These are phyloP conservation scores for Anarhynchus alexandrinus DNA, from an alignment of 2,113 vertebrate genomes.

Conservation along the genomic window DNA sequence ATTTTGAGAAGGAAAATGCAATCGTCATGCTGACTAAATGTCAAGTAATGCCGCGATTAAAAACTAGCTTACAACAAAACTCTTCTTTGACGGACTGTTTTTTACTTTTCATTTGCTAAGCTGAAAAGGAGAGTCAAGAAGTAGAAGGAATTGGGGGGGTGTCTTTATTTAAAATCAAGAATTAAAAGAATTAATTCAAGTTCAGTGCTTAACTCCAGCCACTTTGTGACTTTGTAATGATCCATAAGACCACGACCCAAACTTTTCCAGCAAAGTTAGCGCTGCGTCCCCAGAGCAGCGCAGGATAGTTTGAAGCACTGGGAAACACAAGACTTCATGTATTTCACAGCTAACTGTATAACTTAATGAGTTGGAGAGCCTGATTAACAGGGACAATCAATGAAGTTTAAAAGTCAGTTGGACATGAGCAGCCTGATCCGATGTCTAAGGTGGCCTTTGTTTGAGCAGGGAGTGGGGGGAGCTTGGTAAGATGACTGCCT, in stretches of 20 bases:
- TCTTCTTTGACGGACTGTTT: neutral
- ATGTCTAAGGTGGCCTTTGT: neutral
- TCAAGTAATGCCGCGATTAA: slow-evolving; percentile 6
- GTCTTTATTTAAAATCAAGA: neutral
- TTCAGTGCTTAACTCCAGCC: neutral
- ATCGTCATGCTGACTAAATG: neutral
- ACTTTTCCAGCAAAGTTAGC: neutral
- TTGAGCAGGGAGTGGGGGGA: neutral
- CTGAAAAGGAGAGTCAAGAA: neutral
- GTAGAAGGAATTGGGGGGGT: neutral
- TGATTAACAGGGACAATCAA: neutral
- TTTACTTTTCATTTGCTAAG: neutral
- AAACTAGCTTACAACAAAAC: slow-evolving; percentile 12
- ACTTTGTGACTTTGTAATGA: neutral
- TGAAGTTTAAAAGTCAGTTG: neutral
- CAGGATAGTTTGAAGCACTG: neutral
- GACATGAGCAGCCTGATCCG: neutral
- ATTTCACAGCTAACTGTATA: neutral
- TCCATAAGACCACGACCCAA: accelerated
- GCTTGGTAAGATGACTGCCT: neutral
- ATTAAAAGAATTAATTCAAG: neutral
- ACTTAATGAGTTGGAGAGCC: neutral
- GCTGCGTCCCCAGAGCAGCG: neutral
- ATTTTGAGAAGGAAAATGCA: slow-evolving; percentile 29
- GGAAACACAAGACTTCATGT: neutral